Evolutionary conservation across 2,888 invertebrate genomes (phyloP).

Genomic region (Drosophila borborema): DNA sequence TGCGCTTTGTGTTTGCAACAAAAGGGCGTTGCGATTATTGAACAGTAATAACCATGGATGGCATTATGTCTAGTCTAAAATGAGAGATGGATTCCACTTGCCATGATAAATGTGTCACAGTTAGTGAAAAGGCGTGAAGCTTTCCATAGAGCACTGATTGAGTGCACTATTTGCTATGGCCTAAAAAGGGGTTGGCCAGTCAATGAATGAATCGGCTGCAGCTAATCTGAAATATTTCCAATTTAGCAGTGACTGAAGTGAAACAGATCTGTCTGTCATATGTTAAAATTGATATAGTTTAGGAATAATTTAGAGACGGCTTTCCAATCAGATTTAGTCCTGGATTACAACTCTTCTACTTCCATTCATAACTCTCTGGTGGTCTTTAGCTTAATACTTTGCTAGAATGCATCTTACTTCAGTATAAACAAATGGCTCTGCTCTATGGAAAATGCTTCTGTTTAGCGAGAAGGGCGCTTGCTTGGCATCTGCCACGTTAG

Average conservation of each 20-base stretch:
- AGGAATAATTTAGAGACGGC: not conserved
- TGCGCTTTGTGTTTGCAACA: conserved; percentile 45
- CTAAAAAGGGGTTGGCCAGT: not conserved
- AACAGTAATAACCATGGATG: conserved; percentile 21
- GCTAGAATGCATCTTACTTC: not conserved
- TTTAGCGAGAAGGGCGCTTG: conserved; percentile 6
- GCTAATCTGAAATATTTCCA: not conserved
- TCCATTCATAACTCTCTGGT: not conserved
- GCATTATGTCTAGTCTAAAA: conserved; percentile 1
- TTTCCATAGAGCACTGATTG: not conserved
- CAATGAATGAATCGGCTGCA: conserved; percentile 3
- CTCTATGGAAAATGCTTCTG: not conserved
- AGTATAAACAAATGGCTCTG: not conserved
- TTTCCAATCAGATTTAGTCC: too few species aligned
- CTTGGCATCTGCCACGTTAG: not conserved
- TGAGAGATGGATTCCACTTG: conserved; percentile 16
- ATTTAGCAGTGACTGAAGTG: not conserved
- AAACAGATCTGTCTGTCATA: not conserved
- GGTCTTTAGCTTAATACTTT: not conserved
- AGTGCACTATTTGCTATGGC: not conserved
- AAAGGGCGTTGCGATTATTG: conserved; percentile 51
- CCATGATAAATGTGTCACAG: conserved; percentile 34
- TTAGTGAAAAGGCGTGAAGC: conserved; percentile 21
- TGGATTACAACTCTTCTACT: not conserved
- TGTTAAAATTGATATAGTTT: not conserved